These are phyloP conservation scores for Agonopterix heracliana DNA, from an alignment of 2,888 invertebrate species.

Conservation along the genomic window DNA sequence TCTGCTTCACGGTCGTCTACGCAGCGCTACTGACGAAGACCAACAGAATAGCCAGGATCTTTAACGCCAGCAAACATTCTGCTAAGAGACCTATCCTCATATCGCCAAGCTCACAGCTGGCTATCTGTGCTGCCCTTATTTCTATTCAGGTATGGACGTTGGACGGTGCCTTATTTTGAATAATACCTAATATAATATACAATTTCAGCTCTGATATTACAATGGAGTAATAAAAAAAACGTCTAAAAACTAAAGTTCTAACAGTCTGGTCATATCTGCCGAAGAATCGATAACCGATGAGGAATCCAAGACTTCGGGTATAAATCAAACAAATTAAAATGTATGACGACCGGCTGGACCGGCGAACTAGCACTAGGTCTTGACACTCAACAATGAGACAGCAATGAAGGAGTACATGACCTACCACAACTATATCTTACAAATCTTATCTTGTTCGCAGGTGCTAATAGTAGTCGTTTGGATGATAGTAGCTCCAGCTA, in stretches of 20 bases:
- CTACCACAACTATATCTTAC: no score
- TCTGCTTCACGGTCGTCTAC: conserved; percentile 98
- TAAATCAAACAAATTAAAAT: no score
- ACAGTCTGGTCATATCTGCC: background rate
- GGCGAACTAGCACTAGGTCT: no score
- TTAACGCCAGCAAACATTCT: conserved; percentile 97
- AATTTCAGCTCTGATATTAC: background rate
- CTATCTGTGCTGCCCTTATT: conserved; percentile 91
- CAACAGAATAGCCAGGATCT: conserved; percentile 96
- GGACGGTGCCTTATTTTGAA: background rate
- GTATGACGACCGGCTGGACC: no score
- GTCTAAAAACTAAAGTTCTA: background rate
- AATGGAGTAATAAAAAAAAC: no score
- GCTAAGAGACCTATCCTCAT: conserved; percentile 96
- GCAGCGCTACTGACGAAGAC: conserved; percentile 98
- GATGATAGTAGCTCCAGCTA: conserved; percentile 93
- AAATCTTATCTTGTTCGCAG: conserved; percentile 47
- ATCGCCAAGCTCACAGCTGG: conserved; percentile 91
- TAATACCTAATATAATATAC: no score
- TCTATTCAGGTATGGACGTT: conserved; percentile 84
- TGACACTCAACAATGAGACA: no score
- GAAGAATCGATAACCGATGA: background rate
- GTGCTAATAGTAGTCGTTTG: conserved; percentile 93
- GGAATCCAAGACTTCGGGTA: no score
- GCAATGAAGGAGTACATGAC: no score